These are phyloP conservation scores for Tenebrio molitor DNA, from an alignment of 1,140 invertebrate genomes.

Conservation along the genomic window DNA sequence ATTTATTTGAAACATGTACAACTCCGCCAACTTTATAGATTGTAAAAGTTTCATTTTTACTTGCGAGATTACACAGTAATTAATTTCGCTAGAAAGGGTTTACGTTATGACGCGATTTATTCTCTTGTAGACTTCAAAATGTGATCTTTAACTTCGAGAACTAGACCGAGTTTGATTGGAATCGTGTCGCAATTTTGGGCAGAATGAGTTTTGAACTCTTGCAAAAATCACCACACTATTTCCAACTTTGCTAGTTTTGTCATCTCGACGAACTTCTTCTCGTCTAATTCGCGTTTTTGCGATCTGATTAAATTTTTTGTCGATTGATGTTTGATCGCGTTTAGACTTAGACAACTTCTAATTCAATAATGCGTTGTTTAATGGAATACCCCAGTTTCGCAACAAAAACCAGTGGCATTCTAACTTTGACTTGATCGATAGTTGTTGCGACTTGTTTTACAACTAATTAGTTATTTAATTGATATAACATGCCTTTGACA, in stretches of 20 bases:
- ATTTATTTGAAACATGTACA: not conserved
- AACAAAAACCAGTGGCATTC: conserved; percentile 36
- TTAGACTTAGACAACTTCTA: conserved; percentile 5
- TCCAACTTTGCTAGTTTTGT: not conserved
- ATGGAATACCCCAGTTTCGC: conserved; percentile 24
- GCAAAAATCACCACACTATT: not conserved
- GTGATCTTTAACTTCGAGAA: no score
- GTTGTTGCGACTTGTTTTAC: conserved; percentile 44
- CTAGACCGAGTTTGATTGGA: no score
- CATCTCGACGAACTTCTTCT: not conserved
- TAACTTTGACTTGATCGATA: conserved; percentile 39
- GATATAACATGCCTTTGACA: conserved; percentile 44
- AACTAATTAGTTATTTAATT: conserved; percentile 48
- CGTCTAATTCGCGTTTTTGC: not conserved
- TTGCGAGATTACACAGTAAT: no score
- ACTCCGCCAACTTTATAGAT: no score
- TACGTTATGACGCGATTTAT: no score
- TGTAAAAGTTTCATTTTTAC: no score
- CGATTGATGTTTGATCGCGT: not conserved
- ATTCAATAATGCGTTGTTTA: conserved; percentile 25
- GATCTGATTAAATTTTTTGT: not conserved
- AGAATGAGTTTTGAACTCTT: no score
- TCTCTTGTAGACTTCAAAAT: no score
- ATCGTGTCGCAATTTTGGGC: no score
- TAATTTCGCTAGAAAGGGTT: no score